Conservation (phyloP, 1,140 invertebrate species). For the Agrypnia vestita region DNA sequence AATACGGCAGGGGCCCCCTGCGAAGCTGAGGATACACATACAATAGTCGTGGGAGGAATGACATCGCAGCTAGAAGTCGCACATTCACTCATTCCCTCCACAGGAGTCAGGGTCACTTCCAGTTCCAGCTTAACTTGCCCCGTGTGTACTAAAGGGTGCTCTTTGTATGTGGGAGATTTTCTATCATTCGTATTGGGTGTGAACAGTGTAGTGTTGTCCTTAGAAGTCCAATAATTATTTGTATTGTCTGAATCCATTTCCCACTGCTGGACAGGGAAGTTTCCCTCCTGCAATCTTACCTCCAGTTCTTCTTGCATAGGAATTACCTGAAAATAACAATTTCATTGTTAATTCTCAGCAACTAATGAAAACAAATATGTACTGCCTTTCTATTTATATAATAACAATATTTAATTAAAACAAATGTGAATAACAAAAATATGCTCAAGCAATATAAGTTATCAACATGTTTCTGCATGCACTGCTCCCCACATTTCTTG, state of each 20-base stretch:
- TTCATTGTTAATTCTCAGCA: too few species aligned
- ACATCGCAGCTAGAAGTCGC: constrained; percentile 64
- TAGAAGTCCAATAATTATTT: constrained; percentile 28
- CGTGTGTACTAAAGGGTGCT: constrained; percentile 53
- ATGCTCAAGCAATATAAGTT: too few species aligned
- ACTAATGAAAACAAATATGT: too few species aligned
- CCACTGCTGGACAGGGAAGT: constrained; percentile 65
- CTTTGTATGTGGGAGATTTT: constrained; percentile 2
- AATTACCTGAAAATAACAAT: constrained; percentile 66
- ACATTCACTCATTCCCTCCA: constrained; percentile 43
- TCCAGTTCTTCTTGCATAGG: constrained; percentile 73
- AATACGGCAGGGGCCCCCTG: constrained; percentile 45
- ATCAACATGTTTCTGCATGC: too few species aligned
- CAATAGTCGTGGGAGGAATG: constrained; percentile 72
- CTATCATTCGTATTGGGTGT: background rate
- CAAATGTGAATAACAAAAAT: too few species aligned
- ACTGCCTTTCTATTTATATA: too few species aligned
- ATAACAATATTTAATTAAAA: too few species aligned
- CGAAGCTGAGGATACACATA: constrained; percentile 69
- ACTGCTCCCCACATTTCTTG: too few species aligned
- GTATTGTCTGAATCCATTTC: constrained; percentile 65
- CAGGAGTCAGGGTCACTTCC: constrained; percentile 72
- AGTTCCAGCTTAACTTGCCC: constrained; percentile 71
- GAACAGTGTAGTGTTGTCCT: background rate
- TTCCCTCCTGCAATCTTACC: constrained; percentile 70